A percentile compares a stretch with the other conserved stretches of the same genome.
Evolutionary conservation across 1,140 invertebrate genomes (phyloP).

Genomic region (Pseudomyrmex flavicornis): DNA sequence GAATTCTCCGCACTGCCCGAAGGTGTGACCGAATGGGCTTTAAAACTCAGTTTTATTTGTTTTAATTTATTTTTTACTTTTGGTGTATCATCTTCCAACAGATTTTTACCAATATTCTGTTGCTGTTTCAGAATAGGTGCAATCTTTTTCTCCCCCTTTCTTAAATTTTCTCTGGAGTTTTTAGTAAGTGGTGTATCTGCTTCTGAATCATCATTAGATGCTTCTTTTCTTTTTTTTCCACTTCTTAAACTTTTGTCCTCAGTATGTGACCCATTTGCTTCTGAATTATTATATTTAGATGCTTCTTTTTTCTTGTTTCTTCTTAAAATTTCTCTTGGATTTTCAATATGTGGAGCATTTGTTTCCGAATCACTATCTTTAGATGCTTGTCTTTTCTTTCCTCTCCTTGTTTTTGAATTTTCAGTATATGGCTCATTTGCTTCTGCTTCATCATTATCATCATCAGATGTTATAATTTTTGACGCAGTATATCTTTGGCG

Average conservation of each 20-base stretch:
- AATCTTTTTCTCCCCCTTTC: no score
- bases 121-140: not conserved
- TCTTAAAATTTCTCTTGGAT: not conserved
- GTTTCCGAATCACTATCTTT: not conserved
- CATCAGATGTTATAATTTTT: not conserved
- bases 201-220: not conserved
- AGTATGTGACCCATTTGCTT: not conserved
- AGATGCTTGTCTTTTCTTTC: not conserved
- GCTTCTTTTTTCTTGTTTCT: not conserved
- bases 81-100: not conserved
- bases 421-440: not conserved
- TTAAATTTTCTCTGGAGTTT: no score
- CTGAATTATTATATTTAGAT: not conserved
- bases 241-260: not conserved
- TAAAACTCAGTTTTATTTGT: slow-evolving; percentile 56
- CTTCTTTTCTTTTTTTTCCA: not conserved
- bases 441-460: not conserved
- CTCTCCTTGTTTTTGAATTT: not conserved
- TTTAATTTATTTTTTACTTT: slow-evolving; percentile 26
- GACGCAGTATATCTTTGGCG: not conserved
- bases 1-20: not conserved
- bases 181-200: not conserved
- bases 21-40: not conserved
- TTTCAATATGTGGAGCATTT: not conserved
- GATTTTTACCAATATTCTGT: slow-evolving; percentile 17